A percentile compares a stretch with the other conserved stretches of the same genome.
Evolutionary conservation across 2,797 vertebrate species (phyloP).

Genomic region (Acanthopagrus latus): DNA sequence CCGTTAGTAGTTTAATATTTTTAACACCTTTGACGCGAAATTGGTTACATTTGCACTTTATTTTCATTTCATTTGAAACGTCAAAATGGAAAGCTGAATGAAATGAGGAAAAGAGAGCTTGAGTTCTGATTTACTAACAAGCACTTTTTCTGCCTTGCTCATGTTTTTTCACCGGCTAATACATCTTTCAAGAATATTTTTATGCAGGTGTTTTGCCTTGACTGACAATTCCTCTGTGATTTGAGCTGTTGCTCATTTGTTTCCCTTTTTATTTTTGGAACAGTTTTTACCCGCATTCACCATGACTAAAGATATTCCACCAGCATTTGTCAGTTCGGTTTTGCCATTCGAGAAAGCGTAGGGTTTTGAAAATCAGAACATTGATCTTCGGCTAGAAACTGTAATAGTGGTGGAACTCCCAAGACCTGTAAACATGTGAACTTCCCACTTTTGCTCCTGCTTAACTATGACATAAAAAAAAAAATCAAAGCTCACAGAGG

Average conservation of each 20-base stretch:
- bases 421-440: no score
- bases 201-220: slow-evolving; percentile 10
- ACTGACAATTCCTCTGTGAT: slow-evolving; percentile 14
- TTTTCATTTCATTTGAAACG: slow-evolving; percentile 17
- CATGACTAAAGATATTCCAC: neutral
- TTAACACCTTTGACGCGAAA: slow-evolving; percentile 31
- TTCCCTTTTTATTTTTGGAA: neutral
- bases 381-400: neutral
- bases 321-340: neutral
- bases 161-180: slow-evolving; percentile 7
- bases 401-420: no score
- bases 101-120: neutral
- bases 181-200: slow-evolving; percentile 31
- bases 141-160: neutral
- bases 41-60: slow-evolving; percentile 13
- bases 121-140: neutral
- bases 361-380: neutral
- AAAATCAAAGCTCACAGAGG: no score
- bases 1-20: slow-evolving; percentile 49
- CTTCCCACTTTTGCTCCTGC: no score
- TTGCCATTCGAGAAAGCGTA: neutral
- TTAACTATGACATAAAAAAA: no score
- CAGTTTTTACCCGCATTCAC: neutral
- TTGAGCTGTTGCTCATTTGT: slow-evolving; percentile 21
- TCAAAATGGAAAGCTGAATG: slow-evolving; percentile 1